A percentile compares a stretch with the other conserved stretches of the same genome.
phyloP scores from a whole-genome alignment of 2,797 vertebrate species.

The Vespertilio murinus region DNA sequence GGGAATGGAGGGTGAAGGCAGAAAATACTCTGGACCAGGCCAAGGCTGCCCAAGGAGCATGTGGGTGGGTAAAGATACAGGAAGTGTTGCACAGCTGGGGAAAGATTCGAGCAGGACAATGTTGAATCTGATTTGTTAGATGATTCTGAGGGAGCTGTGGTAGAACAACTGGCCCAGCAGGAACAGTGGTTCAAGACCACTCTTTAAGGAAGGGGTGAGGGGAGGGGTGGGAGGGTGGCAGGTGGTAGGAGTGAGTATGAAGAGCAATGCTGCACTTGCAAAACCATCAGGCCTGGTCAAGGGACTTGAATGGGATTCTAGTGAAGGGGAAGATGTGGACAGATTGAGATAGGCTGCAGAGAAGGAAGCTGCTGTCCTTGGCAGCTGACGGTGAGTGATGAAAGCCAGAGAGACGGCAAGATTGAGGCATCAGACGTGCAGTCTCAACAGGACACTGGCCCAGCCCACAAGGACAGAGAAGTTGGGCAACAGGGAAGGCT shows the following conservation, averaged over 20 bases:
- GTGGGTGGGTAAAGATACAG: not conserved
- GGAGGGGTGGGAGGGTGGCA: not conserved
- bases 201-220: no score
- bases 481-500: constrained; percentile 53
- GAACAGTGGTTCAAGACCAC: not conserved
- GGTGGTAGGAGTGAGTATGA: rapidly evolving
- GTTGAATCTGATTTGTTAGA: not conserved
- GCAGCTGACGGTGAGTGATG: not conserved
- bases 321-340: not conserved
- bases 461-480: not conserved
- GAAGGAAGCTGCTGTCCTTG: not conserved
- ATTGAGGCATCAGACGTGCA: not conserved
- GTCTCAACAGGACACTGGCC: not conserved
- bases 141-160: not conserved
- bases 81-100: not conserved
- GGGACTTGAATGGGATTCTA: not conserved
- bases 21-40: not conserved
- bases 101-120: not conserved
- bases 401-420: constrained; percentile 8
- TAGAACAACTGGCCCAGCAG: not conserved
- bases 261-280: not conserved
- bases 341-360: not conserved
- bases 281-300: not conserved
- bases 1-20: not conserved
- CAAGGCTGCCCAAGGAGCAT: not conserved